Evolutionary conservation across 2,888 invertebrate species (phyloP), one percentile per base, ranked within the genome.

Genomic region (Maniola hyperantus): DNA sequence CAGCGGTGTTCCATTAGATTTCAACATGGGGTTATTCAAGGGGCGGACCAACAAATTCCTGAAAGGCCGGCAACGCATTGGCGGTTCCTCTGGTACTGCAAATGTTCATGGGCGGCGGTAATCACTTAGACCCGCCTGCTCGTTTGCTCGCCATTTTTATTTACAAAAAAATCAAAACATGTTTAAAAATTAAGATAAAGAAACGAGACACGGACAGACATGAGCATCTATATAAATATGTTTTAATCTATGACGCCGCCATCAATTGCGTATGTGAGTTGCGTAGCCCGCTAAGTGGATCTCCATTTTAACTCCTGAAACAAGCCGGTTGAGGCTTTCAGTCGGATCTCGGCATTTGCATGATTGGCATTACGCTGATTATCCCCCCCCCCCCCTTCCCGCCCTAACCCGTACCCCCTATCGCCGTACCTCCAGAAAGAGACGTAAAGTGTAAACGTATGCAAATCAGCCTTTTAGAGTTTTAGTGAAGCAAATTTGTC

Each of bases 251-350:
- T 87, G 85, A 20, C 67, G 42, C 64, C 70, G 75, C 79, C 87
- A 87, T 87, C 88, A 85, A 88, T 91, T 90, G 89, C 89, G 90
- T 91, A 91, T 91, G 91, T 89, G 89, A 87, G 91, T 75, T 85
- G 89, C 91, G 91, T 91, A 86, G 80, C 83, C 82, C 84, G 83
- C 87, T 91, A 91, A 92, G 90, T 92, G 91, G 91, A 91, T 92
- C 91, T 91, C 88, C 91, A 91, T 92, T 92, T 92, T 92, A 92
- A 91, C 91, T 92, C 91, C 91, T 91, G 91, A 91, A 92, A 91
- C 91, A 90, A 91, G 89, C 89, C 87, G 85, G 89, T 88, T 88
- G 89, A 88, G 86, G 91, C 91, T 91, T 91, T 92, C 91, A 92
- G 90, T 87, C 82, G 91, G 88, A 89, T 90, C 91, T 91, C 91